phyloP scores from a whole-genome alignment of 2,113 vertebrate genomes.

The Callorhinus ursinus region DNA sequence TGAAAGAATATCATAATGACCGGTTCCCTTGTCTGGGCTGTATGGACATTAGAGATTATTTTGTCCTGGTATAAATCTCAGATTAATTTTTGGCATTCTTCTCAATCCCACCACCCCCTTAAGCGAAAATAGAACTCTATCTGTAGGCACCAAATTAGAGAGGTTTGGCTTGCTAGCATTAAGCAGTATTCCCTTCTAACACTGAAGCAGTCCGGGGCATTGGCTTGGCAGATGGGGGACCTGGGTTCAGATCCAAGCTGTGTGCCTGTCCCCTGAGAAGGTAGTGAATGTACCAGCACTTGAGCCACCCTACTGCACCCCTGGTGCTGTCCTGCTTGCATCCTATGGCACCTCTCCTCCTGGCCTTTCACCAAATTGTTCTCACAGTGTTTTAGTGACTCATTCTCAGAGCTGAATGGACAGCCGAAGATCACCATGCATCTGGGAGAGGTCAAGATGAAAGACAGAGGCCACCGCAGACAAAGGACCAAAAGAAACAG shows the following conservation, averaged over 20 bases:
- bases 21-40: not conserved
- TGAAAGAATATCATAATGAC: not conserved
- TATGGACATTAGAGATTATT: not conserved
- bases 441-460: not conserved
- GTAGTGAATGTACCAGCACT: accelerated
- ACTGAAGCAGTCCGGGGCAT: not conserved
- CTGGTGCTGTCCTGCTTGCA: accelerated
- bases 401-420: accelerated
- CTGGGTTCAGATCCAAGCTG: not conserved
- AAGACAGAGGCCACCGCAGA: not conserved
- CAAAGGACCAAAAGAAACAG: not conserved
- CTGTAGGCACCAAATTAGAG: not conserved
- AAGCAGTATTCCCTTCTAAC: not conserved
- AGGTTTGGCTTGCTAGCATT: not conserved
- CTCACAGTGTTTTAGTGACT: not conserved
- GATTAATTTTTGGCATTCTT: not conserved
- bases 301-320: accelerated
- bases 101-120: not conserved
- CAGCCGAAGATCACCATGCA: not conserved
- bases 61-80: not conserved
- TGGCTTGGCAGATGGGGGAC: accelerated
- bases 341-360: accelerated
- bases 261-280: not conserved
- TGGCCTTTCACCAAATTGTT: accelerated
- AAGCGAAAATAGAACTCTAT: not conserved